Percentiles rank a stretch among this genome's conserved stretches.
Evolutionary conservation across 2,113 vertebrate genomes (phyloP).

Genomic region (Athene cunicularia): DNA sequence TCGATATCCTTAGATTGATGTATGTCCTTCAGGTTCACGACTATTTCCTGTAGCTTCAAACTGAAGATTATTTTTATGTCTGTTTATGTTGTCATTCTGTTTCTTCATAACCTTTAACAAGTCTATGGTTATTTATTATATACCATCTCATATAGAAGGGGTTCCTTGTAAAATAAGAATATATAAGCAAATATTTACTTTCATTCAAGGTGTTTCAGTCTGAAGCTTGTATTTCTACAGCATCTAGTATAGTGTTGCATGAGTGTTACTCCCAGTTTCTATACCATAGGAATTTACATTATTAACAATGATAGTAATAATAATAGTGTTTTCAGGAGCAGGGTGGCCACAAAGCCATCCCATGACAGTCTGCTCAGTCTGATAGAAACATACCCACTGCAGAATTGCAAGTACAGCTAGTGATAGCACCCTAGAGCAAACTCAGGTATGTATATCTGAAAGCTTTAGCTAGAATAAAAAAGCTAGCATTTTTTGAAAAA

Average conservation of each 20-base stretch:
- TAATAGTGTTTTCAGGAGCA: not conserved
- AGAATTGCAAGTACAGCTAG: not conserved
- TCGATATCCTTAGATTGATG: not conserved
- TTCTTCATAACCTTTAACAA: not conserved
- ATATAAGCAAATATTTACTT: not conserved
- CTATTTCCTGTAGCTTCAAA: not conserved
- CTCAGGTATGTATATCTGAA: not conserved
- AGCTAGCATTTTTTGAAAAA: not conserved
- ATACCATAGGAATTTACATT: not conserved
- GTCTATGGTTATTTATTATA: not conserved
- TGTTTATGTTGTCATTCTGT: not conserved
- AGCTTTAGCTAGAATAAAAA: not conserved
- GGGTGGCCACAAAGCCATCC: not conserved
- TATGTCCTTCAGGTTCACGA: not conserved
- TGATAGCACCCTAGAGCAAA: not conserved
- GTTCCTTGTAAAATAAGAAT: not conserved
- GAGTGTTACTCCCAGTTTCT: not conserved
- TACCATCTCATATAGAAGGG: not conserved
- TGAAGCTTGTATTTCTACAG: not conserved
- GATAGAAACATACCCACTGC: not conserved
- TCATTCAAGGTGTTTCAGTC: not conserved
- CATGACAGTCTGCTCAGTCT: not conserved
- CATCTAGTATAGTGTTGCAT: not conserved
- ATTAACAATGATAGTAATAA: not conserved
- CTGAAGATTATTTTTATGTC: not conserved